phyloP scores from a whole-genome alignment of 2,797 vertebrate species.

The Lindbergichthys nudifrons region DNA sequence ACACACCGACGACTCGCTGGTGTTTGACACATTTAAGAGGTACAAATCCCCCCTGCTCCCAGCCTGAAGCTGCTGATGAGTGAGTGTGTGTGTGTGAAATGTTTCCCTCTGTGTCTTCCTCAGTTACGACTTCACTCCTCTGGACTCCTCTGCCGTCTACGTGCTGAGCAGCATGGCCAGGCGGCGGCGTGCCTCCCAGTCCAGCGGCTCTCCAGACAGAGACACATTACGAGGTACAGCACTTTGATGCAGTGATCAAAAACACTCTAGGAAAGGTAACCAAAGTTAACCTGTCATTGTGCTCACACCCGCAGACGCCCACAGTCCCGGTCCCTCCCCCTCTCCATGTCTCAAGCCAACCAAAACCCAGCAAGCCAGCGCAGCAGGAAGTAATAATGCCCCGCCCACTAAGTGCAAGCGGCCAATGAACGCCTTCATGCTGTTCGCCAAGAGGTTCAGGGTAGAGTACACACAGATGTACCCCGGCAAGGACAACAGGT shows the following conservation, averaged over 20 bases:
- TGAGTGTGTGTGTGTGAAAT: background rate
- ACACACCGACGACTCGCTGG: slow-evolving; percentile 95
- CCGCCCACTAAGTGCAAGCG: slow-evolving; percentile 95
- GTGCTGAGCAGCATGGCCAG: slow-evolving; percentile 98
- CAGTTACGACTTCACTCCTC: slow-evolving; percentile 96
- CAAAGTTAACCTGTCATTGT: background rate
- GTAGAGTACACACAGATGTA: slow-evolving; percentile 99
- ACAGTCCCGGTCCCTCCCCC: slow-evolving; percentile 78
- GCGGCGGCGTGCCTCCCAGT: slow-evolving; percentile 91
- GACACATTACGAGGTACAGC: slow-evolving; percentile 76
- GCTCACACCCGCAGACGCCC: slow-evolving; percentile 36
- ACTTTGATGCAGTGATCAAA: background rate
- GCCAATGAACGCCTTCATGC: slow-evolving; percentile 99
- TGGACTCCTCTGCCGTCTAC: slow-evolving; percentile 98
- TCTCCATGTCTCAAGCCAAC: slow-evolving; percentile 86
- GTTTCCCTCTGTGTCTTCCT: slow-evolving; percentile 1
- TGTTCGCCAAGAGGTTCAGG: slow-evolving; percentile 98
- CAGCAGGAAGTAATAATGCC: slow-evolving; percentile 85
- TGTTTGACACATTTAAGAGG: slow-evolving; percentile 99
- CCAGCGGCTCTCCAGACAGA: slow-evolving; percentile 89
- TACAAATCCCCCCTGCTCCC: slow-evolving; percentile 53
- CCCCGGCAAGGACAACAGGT: slow-evolving; percentile 99
- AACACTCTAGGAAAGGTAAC: too few relatives aligned
- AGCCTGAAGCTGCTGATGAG: background rate
- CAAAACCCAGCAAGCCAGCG: slow-evolving; percentile 86